Evolutionary conservation across 2,113 vertebrate species (phyloP).

Genomic region (Phoxinus phoxinus): DNA sequence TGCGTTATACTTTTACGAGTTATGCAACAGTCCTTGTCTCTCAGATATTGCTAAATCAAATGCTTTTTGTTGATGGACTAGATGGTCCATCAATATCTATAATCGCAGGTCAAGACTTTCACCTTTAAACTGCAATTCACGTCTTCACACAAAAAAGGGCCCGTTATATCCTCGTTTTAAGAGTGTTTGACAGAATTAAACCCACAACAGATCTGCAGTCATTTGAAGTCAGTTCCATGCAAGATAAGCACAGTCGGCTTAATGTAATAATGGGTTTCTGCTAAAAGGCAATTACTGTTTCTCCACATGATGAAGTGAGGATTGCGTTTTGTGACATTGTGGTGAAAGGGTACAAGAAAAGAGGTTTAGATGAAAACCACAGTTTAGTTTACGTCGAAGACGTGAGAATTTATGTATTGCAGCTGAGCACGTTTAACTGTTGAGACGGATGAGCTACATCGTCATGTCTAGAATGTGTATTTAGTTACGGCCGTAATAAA

Average conservation of each 20-base stretch:
- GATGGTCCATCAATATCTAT: background rate
- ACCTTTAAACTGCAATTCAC: background rate
- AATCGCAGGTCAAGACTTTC: background rate
- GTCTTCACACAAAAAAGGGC: background rate
- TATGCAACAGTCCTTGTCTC: background rate
- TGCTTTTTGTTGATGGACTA: no score
- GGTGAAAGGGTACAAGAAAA: background rate
- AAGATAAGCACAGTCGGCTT: slow-evolving; percentile 22
- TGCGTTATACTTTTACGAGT: background rate
- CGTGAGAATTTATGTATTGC: slow-evolving; percentile 25
- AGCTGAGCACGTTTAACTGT: background rate
- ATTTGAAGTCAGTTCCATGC: slow-evolving; percentile 1
- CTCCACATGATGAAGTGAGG: slow-evolving; percentile 35
- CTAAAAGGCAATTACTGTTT: slow-evolving; percentile 33
- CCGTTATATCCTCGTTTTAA: slow-evolving; percentile 12
- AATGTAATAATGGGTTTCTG: slow-evolving; percentile 33
- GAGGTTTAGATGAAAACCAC: background rate
- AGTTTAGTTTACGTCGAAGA: slow-evolving; percentile 5
- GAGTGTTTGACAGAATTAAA: background rate
- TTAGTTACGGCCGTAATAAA: slow-evolving; percentile 45
- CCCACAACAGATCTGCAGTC: slow-evolving; percentile 12
- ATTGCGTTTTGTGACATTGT: background rate
- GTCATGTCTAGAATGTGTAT: slow-evolving; percentile 14
- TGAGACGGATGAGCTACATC: background rate
- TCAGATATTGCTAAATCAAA: background rate